These are phyloP conservation scores for Eumaeus atala DNA, from an alignment of 1,140 invertebrate species.

Conservation along the genomic window DNA sequence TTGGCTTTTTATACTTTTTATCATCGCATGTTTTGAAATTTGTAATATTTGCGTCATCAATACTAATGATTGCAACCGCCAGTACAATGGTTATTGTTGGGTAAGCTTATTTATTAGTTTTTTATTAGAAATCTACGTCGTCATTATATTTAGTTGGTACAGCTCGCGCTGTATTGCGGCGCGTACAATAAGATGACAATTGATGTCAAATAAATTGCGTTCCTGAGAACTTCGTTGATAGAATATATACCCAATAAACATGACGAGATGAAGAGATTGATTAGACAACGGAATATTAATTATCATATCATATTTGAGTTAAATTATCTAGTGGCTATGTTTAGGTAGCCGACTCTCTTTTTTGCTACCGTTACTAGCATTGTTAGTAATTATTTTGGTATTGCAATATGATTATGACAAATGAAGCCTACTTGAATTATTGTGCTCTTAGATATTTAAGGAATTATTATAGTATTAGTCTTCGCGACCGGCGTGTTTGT, in stretches of 20 bases:
- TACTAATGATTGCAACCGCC: constrained; percentile 67
- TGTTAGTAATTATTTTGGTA: too few species aligned
- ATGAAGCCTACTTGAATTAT: too few species aligned
- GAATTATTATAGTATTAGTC: too few species aligned
- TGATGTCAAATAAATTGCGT: constrained; percentile 41
- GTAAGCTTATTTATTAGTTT: constrained; percentile 43
- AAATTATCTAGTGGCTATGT: constrained; percentile 8
- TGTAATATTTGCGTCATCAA: constrained; percentile 69
- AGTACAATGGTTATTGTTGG: constrained; percentile 67
- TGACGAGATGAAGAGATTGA: constrained; percentile 24
- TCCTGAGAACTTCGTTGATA: constrained; percentile 27
- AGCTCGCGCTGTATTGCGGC: too few species aligned
- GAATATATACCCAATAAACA: constrained; percentile 38
- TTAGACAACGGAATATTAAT: constrained; percentile 23
- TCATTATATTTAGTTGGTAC: constrained; percentile 69
- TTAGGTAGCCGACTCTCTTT: not conserved
- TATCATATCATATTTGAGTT: constrained; percentile 13
- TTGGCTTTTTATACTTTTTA: constrained; percentile 57
- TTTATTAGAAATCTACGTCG: constrained; percentile 52
- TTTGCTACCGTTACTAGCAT: not conserved
- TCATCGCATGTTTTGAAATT: constrained; percentile 49
- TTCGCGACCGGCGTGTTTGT: too few species aligned
- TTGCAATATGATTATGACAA: too few species aligned
- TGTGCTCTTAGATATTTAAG: too few species aligned
- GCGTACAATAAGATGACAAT: constrained; percentile 55